Evolutionary conservation across 2,888 invertebrate genomes (phyloP).

Genomic region (Rhogogaster chlorosoma): DNA sequence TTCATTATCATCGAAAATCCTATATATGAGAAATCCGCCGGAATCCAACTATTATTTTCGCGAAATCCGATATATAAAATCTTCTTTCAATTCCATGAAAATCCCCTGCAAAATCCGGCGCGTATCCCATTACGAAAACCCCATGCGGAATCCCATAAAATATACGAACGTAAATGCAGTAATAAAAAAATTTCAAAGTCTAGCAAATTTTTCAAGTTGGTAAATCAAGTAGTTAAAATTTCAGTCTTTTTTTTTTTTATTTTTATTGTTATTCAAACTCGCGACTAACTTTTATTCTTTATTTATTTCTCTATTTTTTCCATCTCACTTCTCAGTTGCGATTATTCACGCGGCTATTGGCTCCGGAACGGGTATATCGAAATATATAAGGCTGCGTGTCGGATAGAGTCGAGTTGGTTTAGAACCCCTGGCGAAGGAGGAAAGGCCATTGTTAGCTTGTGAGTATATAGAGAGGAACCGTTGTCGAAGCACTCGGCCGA

Average conservation of each 20-base stretch:
- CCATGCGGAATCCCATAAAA: not conserved
- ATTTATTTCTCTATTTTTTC: not conserved
- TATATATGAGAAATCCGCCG: too few species aligned
- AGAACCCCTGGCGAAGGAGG: not conserved
- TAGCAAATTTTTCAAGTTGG: not conserved
- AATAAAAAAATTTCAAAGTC: not conserved
- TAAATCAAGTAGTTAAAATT: not conserved
- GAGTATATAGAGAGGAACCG: not conserved
- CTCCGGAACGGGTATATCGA: not conserved
- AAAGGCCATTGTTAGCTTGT: not conserved
- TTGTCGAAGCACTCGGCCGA: constrained; percentile 42
- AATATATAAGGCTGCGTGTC: not conserved
- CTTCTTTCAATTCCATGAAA: not conserved
- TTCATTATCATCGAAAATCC: not conserved
- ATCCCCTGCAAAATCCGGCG: not conserved
- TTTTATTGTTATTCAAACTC: not conserved
- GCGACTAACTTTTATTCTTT: not conserved
- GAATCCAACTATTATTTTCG: not conserved
- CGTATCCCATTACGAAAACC: not conserved
- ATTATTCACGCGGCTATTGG: not conserved
- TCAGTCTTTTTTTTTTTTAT: not conserved
- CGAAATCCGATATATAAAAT: not conserved
- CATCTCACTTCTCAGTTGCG: not conserved
- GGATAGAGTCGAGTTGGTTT: not conserved
- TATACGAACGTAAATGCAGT: not conserved